Conservation (phyloP, 1,140 invertebrate genomes). For the Drosophila tsacasi region DNA sequence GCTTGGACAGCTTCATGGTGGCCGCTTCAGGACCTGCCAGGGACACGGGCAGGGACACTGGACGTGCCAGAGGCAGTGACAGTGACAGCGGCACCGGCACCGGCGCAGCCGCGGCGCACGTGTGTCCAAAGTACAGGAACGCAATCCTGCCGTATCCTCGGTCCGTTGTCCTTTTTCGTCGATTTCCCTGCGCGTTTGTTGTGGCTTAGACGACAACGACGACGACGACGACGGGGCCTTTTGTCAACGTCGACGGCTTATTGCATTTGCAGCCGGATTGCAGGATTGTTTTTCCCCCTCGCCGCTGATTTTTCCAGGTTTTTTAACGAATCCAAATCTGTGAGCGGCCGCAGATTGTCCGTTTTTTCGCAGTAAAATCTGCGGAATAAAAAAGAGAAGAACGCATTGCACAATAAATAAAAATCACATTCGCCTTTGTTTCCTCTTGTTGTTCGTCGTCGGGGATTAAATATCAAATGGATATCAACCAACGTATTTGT, state of each 20-base stretch:
- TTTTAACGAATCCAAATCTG: conserved; percentile 71
- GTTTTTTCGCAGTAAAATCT: conserved; percentile 60
- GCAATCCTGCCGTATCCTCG: conserved; percentile 70
- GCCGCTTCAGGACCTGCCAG: conserved; percentile 35
- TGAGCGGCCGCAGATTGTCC: conserved; percentile 61
- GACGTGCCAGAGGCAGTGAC: conserved; percentile 40
- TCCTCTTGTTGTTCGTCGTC: conserved; percentile 40
- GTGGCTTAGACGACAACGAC: conserved; percentile 52
- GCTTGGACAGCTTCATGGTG: conserved; percentile 91
- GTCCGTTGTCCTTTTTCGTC: conserved; percentile 22
- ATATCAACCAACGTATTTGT: conserved; percentile 50
- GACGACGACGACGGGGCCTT: conserved; percentile 28
- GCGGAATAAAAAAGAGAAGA: conserved; percentile 65
- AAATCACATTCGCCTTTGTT: conserved; percentile 68
- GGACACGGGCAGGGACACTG: conserved; percentile 56
- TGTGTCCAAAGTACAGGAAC: conserved; percentile 82
- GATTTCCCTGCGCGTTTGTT: not conserved
- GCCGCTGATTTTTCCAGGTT: conserved; percentile 59
- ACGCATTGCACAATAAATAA: conserved; percentile 62
- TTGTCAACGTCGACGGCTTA: conserved; percentile 72
- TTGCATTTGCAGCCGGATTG: conserved; percentile 68
- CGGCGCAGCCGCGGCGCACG: conserved; percentile 74
- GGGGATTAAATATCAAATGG: conserved; percentile 76
- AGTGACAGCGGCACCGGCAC: conserved; percentile 58
- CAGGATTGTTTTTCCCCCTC: conserved; percentile 21